Conservation (phyloP, 2,113 vertebrate species). For the Gymnobelideus leadbeateri region DNA sequence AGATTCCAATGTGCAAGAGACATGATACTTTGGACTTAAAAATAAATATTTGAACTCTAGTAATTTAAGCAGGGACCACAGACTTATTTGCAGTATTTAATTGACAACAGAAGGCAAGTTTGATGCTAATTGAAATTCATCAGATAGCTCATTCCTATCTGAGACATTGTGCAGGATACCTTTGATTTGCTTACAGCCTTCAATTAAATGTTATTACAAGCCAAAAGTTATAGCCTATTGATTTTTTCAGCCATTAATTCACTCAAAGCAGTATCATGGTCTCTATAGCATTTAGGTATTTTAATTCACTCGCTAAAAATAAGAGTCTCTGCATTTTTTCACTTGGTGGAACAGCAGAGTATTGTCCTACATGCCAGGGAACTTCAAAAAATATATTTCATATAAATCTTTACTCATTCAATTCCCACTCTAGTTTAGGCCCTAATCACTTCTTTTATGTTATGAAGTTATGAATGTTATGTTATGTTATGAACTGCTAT, state of each 20-base stretch:
- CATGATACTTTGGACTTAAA: slow-evolving; percentile 23
- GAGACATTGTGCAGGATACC: slow-evolving; percentile 47
- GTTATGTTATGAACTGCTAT: too few species aligned
- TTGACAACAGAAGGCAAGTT: slow-evolving; percentile 47
- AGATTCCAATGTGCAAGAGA: neutral
- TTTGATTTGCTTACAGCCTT: slow-evolving; percentile 59
- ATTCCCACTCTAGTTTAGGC: neutral
- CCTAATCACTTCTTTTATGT: neutral
- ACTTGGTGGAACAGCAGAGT: slow-evolving; percentile 45
- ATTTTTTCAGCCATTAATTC: slow-evolving; percentile 69
- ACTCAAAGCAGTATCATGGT: slow-evolving; percentile 55
- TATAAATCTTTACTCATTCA: neutral
- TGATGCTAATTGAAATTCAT: slow-evolving; percentile 54
- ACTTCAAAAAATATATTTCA: slow-evolving; percentile 28
- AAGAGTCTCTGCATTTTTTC: slow-evolving; percentile 52
- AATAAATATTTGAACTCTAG: neutral
- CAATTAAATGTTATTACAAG: slow-evolving; percentile 71
- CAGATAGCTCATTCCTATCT: slow-evolving; percentile 37
- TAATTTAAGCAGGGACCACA: slow-evolving; percentile 4
- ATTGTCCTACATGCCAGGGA: slow-evolving; percentile 53
- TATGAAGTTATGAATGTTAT: too few species aligned
- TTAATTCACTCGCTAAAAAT: slow-evolving; percentile 68
- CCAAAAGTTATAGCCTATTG: slow-evolving; percentile 64
- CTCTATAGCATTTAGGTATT: slow-evolving; percentile 56
- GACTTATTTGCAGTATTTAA: slow-evolving; percentile 50